Conservation (phyloP, 1,140 invertebrate species). For the Anagrus nilaparvatae region DNA sequence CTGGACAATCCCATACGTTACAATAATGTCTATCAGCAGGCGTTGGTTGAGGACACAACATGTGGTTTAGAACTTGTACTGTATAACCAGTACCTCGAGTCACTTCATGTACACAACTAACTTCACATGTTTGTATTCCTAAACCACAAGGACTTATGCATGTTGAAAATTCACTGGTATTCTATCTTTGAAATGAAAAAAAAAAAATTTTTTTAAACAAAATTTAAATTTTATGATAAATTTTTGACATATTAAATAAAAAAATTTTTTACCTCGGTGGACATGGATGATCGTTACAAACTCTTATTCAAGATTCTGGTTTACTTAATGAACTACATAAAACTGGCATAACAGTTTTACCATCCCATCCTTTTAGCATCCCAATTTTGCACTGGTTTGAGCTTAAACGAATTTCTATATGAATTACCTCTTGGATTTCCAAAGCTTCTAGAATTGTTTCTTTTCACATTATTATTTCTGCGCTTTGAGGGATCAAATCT, state of each 20-base stretch:
- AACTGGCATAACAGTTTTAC: slow-evolving; percentile 70
- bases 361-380: slow-evolving; percentile 58
- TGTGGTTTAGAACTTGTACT: slow-evolving; percentile 76
- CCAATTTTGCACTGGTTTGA: slow-evolving; percentile 34
- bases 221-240: slow-evolving; percentile 6
- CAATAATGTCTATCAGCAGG: slow-evolving; percentile 80
- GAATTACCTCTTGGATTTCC: slow-evolving; percentile 1
- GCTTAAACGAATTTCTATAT: not conserved
- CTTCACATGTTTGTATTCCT: slow-evolving; percentile 76
- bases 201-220: slow-evolving; percentile 2
- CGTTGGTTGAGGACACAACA: slow-evolving; percentile 78
- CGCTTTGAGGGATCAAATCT: slow-evolving; percentile 10
- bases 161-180: slow-evolving; percentile 69
- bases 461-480: slow-evolving; percentile 4
- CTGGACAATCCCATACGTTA: slow-evolving; percentile 82
- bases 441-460: slow-evolving; percentile 4
- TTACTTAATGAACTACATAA: slow-evolving; percentile 71
- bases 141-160: slow-evolving; percentile 88
- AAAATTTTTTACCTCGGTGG: slow-evolving; percentile 51
- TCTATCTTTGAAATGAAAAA: slow-evolving; percentile 60
- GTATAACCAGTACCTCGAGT: slow-evolving; percentile 75
- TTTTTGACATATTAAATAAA: no score
- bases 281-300: slow-evolving; percentile 88
- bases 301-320: slow-evolving; percentile 75
- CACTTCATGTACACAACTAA: slow-evolving; percentile 88